Percentiles rank a stretch among this genome's conserved stretches.
Evolutionary conservation across 2,797 vertebrate species (phyloP).

Genomic region (Falco biarmicus): DNA sequence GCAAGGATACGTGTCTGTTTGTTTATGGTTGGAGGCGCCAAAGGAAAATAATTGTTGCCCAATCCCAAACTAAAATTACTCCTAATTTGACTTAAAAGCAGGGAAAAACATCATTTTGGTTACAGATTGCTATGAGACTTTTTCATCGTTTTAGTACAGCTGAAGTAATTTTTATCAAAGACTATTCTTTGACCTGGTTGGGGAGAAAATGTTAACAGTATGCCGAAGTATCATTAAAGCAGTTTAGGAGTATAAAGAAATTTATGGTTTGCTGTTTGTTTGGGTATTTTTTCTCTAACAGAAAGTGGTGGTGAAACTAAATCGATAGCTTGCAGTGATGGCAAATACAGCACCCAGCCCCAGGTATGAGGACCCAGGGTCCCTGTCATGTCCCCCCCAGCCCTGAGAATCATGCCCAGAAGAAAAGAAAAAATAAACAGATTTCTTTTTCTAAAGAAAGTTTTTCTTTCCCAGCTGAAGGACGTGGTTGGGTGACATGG

Average conservation of each 20-base stretch:
- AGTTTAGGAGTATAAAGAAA: neutral
- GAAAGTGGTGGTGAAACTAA: neutral
- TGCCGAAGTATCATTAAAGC: neutral
- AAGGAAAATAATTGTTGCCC: neutral
- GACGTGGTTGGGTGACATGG: neutral
- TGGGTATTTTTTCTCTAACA: neutral
- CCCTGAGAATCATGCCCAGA: neutral
- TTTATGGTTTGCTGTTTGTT: neutral
- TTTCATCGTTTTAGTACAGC: neutral
- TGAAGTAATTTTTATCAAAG: neutral
- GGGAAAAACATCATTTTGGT: neutral
- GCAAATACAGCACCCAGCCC: neutral
- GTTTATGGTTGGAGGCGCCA: neutral
- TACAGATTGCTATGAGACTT: neutral
- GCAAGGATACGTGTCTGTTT: rapidly evolving
- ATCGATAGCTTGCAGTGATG: neutral
- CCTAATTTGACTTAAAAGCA: neutral
- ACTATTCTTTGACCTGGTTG: neutral
- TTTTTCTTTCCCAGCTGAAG: neutral
- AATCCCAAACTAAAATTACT: neutral
- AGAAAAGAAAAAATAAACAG: neutral
- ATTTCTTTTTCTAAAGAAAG: neutral
- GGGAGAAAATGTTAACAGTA: neutral
- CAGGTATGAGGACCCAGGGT: too few relatives aligned
- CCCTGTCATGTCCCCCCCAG: rapidly evolving